Percentiles rank a stretch among this genome's conserved stretches.
Evolutionary conservation across 2,888 invertebrate species (phyloP).

Genomic region (Dysmachus trigonus): DNA sequence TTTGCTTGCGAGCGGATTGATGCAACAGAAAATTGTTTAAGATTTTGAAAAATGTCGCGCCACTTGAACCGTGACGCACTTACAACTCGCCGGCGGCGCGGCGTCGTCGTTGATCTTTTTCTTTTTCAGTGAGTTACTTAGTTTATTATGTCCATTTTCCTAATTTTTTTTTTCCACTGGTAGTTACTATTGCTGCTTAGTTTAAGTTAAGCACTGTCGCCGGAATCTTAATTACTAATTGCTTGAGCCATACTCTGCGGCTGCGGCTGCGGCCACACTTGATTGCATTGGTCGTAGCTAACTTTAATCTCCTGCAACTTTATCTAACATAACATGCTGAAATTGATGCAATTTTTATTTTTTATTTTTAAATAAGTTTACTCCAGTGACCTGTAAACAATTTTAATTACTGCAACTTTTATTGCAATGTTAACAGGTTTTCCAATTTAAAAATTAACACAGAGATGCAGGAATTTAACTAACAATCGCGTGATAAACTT

Average conservation of each 20-base stretch:
- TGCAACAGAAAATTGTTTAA: not conserved
- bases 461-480: not conserved
- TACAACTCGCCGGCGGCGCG: not conserved
- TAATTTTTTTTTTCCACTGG: not conserved
- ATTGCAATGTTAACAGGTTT: not conserved
- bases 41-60: not conserved
- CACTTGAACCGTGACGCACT: constrained; percentile 5
- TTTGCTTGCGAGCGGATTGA: too few species aligned
- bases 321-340: not conserved
- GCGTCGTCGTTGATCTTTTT: not conserved
- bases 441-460: not conserved
- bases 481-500: not conserved
- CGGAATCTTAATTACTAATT: not conserved
- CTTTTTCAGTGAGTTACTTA: not conserved
- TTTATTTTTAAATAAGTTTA: not conserved
- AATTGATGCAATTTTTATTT: not conserved
- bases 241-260: not conserved
- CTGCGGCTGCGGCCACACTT: not conserved
- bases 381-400: not conserved
- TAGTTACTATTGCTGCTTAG: not conserved
- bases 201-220: not conserved
- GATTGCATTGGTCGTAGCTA: not conserved
- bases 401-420: not conserved
- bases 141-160: not conserved
- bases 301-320: not conserved